Evolutionary conservation across 1,140 invertebrate species (phyloP).

Genomic region (Cardiocondyla obscurior): DNA sequence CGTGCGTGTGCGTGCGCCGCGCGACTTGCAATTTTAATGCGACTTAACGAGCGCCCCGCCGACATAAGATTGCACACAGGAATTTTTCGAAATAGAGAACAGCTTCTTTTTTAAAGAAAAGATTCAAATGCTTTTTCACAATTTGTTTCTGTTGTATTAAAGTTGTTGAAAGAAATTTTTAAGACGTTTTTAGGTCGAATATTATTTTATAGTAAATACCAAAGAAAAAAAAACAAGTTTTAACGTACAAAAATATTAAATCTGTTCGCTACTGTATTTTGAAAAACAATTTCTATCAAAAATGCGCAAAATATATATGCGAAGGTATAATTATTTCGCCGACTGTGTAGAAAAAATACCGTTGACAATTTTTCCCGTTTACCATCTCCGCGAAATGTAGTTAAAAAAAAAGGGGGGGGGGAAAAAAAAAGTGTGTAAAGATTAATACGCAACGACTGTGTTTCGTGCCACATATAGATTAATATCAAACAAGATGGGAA

Average conservation of each 20-base stretch:
- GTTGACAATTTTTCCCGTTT: not conserved
- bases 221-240: too few relatives aligned
- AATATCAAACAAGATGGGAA: conserved; percentile 42
- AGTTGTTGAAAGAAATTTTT: not conserved
- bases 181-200: not conserved
- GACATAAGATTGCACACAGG: not conserved
- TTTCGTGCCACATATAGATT: conserved; percentile 8
- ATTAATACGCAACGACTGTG: conserved; percentile 8
- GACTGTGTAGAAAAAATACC: not conserved
- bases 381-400: not conserved
- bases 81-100: not conserved
- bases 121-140: not conserved
- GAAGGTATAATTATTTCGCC: not conserved
- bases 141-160: not conserved
- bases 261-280: not conserved
- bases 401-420: not conserved
- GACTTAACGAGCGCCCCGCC: conserved; percentile 34
- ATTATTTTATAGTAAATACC: not conserved
- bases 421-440: not conserved
- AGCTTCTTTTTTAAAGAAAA: not conserved
- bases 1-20: conserved; percentile 24
- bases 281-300: not conserved
- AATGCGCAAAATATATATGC: not conserved
- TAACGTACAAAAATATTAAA: not conserved
- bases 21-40: conserved; percentile 42